A percentile compares a stretch with the other conserved stretches of the same genome.
Evolutionary conservation across 2,113 vertebrate species (phyloP).

Genomic region (Ibidorhyncha struthersii): DNA sequence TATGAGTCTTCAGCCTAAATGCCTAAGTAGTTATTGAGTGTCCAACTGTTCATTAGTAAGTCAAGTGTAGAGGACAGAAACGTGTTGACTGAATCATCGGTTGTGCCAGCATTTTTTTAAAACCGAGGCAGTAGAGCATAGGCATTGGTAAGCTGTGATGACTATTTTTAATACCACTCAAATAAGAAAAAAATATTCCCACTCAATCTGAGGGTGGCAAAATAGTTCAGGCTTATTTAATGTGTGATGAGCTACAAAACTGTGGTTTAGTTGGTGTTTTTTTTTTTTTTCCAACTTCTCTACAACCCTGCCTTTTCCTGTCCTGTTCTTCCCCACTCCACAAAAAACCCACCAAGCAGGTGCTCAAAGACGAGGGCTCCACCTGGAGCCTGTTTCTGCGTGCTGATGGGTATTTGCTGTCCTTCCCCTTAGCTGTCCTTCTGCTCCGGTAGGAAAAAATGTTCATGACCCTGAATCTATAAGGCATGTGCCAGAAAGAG

Average conservation of each 20-base stretch:
- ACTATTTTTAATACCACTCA: slow-evolving; percentile 51
- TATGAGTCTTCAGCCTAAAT: neutral
- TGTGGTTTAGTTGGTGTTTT: neutral
- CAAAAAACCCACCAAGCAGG: neutral
- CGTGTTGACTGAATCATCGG: slow-evolving; percentile 8
- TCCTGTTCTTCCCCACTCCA: neutral
- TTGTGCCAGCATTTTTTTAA: neutral
- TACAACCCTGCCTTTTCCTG: neutral
- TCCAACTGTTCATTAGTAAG: neutral
- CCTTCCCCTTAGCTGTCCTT: neutral
- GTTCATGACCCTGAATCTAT: neutral
- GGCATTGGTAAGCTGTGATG: neutral
- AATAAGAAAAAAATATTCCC: slow-evolving; percentile 27
- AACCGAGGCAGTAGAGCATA: neutral
- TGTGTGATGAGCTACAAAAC: neutral
- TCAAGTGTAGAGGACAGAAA: neutral
- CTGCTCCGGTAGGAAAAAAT: neutral
- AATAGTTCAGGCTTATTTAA: slow-evolving; percentile 33
- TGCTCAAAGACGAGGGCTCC: neutral
- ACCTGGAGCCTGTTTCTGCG: neutral
- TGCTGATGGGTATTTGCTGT: rapidly evolving
- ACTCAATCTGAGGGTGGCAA: slow-evolving; percentile 16
- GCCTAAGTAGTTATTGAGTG: neutral
- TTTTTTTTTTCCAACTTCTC: neutral
- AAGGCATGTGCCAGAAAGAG: rapidly evolving